Evolutionary conservation across 2,888 invertebrate genomes (phyloP).

Genomic region (Agrenia bidenticulata): DNA sequence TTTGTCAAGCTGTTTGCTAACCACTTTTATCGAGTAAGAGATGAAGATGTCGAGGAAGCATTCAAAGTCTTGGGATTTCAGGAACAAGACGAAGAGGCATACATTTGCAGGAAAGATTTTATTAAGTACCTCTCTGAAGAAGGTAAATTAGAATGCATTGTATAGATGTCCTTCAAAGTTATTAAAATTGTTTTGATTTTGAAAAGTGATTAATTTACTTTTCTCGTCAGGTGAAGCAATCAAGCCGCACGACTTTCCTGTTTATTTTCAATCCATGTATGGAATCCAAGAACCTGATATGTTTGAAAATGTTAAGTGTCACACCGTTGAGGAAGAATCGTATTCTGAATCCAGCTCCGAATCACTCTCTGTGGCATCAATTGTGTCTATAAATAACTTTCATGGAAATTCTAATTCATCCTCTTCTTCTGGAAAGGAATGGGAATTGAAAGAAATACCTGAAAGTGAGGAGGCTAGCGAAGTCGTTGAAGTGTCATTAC

Average conservation of each 20-base stretch:
- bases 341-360: conserved; percentile 16
- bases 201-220: background rate
- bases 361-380: background rate
- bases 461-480: background rate
- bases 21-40: conserved; percentile 36
- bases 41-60: conserved; percentile 39
- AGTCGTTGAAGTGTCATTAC: background rate
- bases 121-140: conserved; percentile 35
- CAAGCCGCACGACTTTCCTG: conserved; percentile 28
- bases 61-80: conserved; percentile 38
- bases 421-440: conserved; percentile 10
- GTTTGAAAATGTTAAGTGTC: conserved; percentile 29
- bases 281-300: conserved; percentile 20
- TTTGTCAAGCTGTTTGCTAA: conserved; percentile 51
- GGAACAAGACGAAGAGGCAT: conserved; percentile 39
- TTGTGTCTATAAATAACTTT: background rate
- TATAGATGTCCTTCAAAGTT: background rate
- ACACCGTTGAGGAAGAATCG: conserved; percentile 1
- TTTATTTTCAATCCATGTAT: conserved; percentile 36
- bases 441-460: conserved; percentile 15
- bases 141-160: conserved; percentile 18
- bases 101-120: conserved; percentile 41
- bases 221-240: conserved; percentile 26
- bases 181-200: background rate
- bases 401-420: background rate